Conservation (phyloP, 2,888 invertebrate species). For the Drosophila algonquin region DNA sequence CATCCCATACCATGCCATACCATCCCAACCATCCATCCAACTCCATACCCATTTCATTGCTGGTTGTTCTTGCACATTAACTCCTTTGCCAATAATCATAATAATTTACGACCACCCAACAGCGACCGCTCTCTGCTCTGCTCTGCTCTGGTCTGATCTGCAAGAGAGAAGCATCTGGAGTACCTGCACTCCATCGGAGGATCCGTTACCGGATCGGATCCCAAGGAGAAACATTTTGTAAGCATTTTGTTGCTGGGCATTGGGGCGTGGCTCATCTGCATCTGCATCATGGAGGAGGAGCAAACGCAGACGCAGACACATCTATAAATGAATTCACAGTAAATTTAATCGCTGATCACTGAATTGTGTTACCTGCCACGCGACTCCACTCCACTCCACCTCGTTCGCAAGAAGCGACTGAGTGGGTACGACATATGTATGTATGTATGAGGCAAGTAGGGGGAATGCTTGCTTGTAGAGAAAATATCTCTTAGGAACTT, state of each 20-base stretch:
- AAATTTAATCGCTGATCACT: constrained; percentile 23
- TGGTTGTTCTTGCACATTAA: constrained; percentile 62
- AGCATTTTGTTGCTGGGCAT: constrained; percentile 59
- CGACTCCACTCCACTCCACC: background rate
- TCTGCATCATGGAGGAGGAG: background rate
- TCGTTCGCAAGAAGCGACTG: background rate
- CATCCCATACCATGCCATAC: background rate
- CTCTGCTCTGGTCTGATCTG: background rate
- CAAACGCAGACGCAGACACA: constrained; percentile 19
- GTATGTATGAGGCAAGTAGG: background rate
- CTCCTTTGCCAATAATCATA: constrained; percentile 75
- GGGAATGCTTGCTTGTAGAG: background rate
- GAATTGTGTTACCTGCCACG: constrained; percentile 2
- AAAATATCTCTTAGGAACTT: background rate
- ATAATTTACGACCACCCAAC: constrained; percentile 74
- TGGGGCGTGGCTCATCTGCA: constrained; percentile 35
- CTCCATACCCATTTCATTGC: background rate
- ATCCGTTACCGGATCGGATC: background rate
- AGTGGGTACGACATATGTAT: background rate
- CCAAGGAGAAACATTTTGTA: constrained; percentile 62
- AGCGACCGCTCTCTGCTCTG: constrained; percentile 4
- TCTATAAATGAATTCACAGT: constrained; percentile 20
- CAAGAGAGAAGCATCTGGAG: background rate
- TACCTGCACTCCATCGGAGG: background rate
- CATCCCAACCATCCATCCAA: constrained; percentile 6